Evolutionary conservation across 2,888 invertebrate species (phyloP), one percentile per base, ranked within the genome.

Genomic region (Uropetala carovei): DNA sequence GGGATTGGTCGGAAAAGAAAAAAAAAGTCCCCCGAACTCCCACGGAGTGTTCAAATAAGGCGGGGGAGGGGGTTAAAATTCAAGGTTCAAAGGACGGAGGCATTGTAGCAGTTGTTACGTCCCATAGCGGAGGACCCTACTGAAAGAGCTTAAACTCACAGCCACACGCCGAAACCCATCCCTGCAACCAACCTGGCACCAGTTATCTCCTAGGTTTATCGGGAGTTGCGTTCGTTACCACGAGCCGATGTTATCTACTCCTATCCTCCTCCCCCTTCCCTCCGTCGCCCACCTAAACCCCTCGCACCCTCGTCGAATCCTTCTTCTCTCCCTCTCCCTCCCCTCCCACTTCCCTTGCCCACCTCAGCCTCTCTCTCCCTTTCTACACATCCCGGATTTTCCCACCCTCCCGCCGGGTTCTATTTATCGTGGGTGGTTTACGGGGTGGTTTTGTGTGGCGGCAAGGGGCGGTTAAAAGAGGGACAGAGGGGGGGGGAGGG

Each of bases 141-240:
- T 27, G 27, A 22, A 43, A 89, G 83, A 83, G 83, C 83, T 57
- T 57, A 83, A 57, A 57, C 43, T 56, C 43, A 16, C 27, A 86
- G 86, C 86, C 86, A 60, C 86, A 60, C 30, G 43, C 89, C 89
- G 89, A 68, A 89, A 89, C 60, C 89, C 27, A 89, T 64, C 64
- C 68, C 43, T 30, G 56, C 60, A 64, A 60, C 89, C 30, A 11
- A 64, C 58, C 64, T 18, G 60, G 60, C 64, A 11, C 13, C 89
- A 30, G 60, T 64, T 89, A 89, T 89, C 89, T 60, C 64, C 60
- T 89, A 60, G 64, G 64, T 89, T 89, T 64, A 89, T 89, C 89
- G 89, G 60, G 64, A 27, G 43, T 30, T 86, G 22, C 60, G 64
- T 89, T 89, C 64, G 89, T 89, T 89, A 89, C 89, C 64, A 30